Evolutionary conservation across 2,888 invertebrate genomes (phyloP), one percentile per base, ranked within the genome.

Genomic region (Drosophila putrida): DNA sequence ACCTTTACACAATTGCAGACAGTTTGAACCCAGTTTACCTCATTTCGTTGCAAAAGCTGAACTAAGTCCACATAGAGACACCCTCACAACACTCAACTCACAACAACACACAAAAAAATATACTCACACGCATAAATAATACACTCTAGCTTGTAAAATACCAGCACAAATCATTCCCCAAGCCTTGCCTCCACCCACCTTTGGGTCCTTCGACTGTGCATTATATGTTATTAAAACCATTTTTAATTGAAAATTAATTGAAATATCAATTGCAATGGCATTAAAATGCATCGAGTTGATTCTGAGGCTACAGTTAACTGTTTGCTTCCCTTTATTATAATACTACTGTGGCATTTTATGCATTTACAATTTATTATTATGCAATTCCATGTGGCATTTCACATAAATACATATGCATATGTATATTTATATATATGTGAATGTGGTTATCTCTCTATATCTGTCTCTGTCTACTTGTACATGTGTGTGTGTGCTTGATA

Each of bases 221-320:
- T 65, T 80, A 65, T 70, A 57, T 54, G 65, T 69, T 75, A 81
- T 81, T 81, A 73, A 81, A 79, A 77, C 75, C 75, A 64, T 75
- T 82, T 82, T 80, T 82, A 82, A 82, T 82, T 82, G 85, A 82
- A 82, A 85, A 82, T 82, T 82, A 82, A 82, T 82, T 82, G 82
- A 85, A 85, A 82, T 82, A 82, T 85, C 82, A 82, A 82, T 82
- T 71, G 83, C 79, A 82, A 58, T 77, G 81, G 71, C 71, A 80
- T 67, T 80, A 71, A 80, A 81, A 73, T 70, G 66, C 68, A 60
- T 59, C 67, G 28, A 64, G 50, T 59, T 49, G 60, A 60, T 55
- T 43, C 55, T 33, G 41, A 68, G 33, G 58, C 54, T 20, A 36
- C 43, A 71, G 47, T 53, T 47, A 55, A 55, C 44, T 46, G 64